Evolutionary conservation across 2,888 invertebrate species (phyloP).

Genomic region (Sepiola atlantica): DNA sequence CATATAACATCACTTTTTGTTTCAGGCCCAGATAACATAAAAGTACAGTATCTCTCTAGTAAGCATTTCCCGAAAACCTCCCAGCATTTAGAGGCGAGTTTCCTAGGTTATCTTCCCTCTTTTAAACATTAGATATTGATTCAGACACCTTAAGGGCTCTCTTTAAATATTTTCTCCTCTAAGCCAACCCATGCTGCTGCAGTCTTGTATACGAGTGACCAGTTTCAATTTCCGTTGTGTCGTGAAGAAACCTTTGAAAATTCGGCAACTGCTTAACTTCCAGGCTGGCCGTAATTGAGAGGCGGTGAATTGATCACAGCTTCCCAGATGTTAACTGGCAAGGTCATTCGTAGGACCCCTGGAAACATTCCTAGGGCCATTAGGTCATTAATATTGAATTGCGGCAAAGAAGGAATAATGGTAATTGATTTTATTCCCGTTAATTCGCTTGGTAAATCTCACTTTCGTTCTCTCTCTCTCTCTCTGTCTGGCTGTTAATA

Average conservation of each 20-base stretch:
- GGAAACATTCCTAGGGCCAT: background rate
- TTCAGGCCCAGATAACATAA: background rate
- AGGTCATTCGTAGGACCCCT: background rate
- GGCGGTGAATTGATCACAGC: background rate
- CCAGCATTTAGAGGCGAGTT: background rate
- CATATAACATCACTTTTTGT: background rate
- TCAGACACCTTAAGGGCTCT: background rate
- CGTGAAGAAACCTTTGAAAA: background rate
- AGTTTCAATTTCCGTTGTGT: background rate
- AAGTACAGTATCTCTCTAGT: background rate
- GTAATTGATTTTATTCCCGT: too few relatives aligned
- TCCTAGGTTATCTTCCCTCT: background rate
- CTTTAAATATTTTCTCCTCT: background rate
- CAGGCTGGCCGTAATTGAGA: background rate
- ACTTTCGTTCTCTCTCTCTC: too few relatives aligned
- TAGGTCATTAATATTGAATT: background rate
- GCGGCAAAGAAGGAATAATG: background rate
- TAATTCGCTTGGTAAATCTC: too few relatives aligned
- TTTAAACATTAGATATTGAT: background rate
- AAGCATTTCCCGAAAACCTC: background rate
- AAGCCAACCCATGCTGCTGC: background rate
- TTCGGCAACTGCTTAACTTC: background rate
- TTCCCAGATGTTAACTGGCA: background rate
- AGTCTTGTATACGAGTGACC: background rate
- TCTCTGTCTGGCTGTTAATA: too few relatives aligned